Percentiles rank a stretch among this genome's conserved stretches.
Conservation (phyloP, 2,797 vertebrate species). For the Pteropus rufus region DNA sequence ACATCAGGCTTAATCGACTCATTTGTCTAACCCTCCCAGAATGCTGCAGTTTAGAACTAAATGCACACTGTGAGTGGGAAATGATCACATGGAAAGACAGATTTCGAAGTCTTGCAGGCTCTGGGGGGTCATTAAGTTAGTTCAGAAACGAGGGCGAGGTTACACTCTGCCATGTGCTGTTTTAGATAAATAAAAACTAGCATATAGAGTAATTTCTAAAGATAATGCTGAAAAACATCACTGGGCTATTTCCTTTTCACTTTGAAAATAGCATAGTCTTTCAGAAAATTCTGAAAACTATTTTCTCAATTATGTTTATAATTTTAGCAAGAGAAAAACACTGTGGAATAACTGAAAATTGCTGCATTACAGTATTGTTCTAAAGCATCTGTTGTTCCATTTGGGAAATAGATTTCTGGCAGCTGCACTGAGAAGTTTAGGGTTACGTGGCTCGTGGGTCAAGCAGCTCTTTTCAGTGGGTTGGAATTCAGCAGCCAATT, state of each 20-base stretch:
- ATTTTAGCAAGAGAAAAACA: constrained; percentile 54
- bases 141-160: not conserved
- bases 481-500: constrained; percentile 29
- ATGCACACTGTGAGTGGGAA: not conserved
- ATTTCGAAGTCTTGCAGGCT: not conserved
- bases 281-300: constrained; percentile 49
- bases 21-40: not conserved
- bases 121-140: not conserved
- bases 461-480: constrained; percentile 35
- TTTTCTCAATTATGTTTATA: constrained; percentile 45
- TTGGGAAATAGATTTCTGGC: constrained; percentile 49
- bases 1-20: not conserved
- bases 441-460: constrained; percentile 35
- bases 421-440: constrained; percentile 33
- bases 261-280: constrained; percentile 36
- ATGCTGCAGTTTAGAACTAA: not conserved
- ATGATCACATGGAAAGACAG: not conserved
- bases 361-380: constrained; percentile 42
- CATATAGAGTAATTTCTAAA: not conserved
- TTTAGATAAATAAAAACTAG: constrained; percentile 2
- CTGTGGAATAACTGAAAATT: constrained; percentile 7
- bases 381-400: constrained; percentile 58
- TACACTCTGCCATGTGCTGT: not conserved
- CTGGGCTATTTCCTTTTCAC: not conserved
- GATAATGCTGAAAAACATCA: not conserved